These are phyloP conservation scores for Scaptomyza polygonia DNA, from an alignment of 2,888 invertebrate species.

Conservation along the genomic window DNA sequence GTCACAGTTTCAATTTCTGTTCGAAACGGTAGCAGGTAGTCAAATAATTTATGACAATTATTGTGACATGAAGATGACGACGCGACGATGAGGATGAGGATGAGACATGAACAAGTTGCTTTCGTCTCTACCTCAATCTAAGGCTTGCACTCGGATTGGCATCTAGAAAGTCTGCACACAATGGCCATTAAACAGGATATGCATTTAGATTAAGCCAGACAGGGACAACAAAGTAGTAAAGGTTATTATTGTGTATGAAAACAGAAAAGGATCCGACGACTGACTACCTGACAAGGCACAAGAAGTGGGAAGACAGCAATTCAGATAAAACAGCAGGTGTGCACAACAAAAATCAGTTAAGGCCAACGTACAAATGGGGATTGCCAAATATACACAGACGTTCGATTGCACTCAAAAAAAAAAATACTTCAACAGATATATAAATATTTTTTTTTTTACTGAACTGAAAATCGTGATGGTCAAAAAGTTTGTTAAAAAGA, in stretches of 20 bases:
- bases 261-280: slow-evolving; percentile 43
- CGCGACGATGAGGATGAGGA: not conserved
- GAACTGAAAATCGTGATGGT: not conserved
- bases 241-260: not conserved
- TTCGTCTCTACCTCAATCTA: not conserved
- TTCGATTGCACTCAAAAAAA: too few species aligned
- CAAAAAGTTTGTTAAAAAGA: not conserved
- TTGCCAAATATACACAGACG: not conserved
- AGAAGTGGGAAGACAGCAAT: slow-evolving; percentile 13
- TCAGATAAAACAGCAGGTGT: slow-evolving; percentile 50
- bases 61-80: slow-evolving; percentile 64
- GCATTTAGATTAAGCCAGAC: slow-evolving; percentile 52
- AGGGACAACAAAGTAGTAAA: slow-evolving; percentile 42
- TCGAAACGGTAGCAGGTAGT: slow-evolving; percentile 70
- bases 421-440: not conserved
- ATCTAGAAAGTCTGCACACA: slow-evolving; percentile 48
- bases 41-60: slow-evolving; percentile 70
- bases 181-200: slow-evolving; percentile 59
- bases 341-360: slow-evolving; percentile 60
- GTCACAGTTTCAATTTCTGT: slow-evolving; percentile 18
- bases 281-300: slow-evolving; percentile 46
- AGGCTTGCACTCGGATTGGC: slow-evolving; percentile 24
- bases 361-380: slow-evolving; percentile 25
- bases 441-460: not conserved
- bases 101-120: slow-evolving; percentile 29